Conservation (phyloP, 2,888 invertebrate genomes). For the Sphecodes monilicornis region DNA sequence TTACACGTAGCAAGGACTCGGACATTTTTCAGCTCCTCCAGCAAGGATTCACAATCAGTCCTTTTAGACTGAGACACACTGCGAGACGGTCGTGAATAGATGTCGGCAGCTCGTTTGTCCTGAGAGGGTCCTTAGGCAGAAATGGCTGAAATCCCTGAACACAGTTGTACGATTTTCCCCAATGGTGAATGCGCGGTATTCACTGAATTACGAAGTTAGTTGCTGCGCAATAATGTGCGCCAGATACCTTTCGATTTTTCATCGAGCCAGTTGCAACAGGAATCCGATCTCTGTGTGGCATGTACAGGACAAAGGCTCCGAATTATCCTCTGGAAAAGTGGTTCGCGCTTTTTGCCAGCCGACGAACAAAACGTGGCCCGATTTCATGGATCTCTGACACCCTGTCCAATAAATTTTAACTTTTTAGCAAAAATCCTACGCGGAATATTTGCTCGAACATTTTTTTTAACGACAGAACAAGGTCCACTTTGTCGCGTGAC, state of each 20-base stretch:
- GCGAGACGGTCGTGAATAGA: not conserved
- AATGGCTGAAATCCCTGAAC: not conserved
- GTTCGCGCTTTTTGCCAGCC: slow-evolving; percentile 27
- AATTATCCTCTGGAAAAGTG: slow-evolving; percentile 12
- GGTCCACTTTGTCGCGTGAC: not conserved
- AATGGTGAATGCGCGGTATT: not conserved
- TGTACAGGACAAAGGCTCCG: not conserved
- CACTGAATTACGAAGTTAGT: not conserved
- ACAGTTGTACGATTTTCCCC: not conserved
- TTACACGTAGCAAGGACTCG: not conserved
- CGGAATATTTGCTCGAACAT: not conserved
- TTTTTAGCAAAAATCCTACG: not conserved
- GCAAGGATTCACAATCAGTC: not conserved
- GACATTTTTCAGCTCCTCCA: not conserved
- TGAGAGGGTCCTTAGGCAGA: slow-evolving; percentile 3
- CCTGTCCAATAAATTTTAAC: not conserved
- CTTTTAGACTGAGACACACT: not conserved
- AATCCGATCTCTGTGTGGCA: not conserved
- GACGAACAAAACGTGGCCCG: slow-evolving; percentile 34
- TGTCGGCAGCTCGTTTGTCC: not conserved
- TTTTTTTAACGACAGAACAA: not conserved
- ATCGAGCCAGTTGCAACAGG: not conserved
- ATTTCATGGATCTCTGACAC: slow-evolving; percentile 34
- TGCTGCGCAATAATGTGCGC: not conserved
- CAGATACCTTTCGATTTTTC: not conserved